Evolutionary conservation across 2,797 vertebrate genomes (phyloP).

Genomic region (Siniperca scherzeri): DNA sequence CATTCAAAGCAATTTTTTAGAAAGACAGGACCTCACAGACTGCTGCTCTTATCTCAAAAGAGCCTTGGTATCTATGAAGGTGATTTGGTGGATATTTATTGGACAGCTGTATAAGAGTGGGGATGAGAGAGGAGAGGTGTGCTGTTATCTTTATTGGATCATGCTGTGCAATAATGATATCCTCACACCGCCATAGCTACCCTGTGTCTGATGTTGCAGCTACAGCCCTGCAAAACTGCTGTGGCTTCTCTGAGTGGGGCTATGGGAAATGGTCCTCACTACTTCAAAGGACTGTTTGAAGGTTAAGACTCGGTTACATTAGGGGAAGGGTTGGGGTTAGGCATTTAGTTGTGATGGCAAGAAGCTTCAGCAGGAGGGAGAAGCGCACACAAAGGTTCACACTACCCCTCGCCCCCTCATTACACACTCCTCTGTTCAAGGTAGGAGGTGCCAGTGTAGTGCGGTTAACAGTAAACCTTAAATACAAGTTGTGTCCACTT

Average conservation of each 20-base stretch:
- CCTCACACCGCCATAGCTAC: constrained; percentile 22
- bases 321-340: background rate
- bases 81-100: constrained; percentile 74
- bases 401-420: background rate
- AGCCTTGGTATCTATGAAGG: constrained; percentile 32
- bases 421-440: background rate
- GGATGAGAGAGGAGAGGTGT: constrained; percentile 33
- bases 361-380: background rate
- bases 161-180: constrained; percentile 70
- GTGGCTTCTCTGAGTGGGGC: background rate
- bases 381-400: background rate
- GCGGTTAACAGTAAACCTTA: background rate
- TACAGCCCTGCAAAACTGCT: background rate
- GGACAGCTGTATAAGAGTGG: constrained; percentile 54
- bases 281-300: background rate
- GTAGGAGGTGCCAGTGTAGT: background rate
- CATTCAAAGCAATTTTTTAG: constrained; percentile 10
- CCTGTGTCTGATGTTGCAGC: constrained; percentile 27
- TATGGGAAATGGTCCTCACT: background rate
- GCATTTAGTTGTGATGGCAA: background rate
- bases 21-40: constrained; percentile 22
- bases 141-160: constrained; percentile 78
- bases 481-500: background rate
- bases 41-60: constrained; percentile 46
- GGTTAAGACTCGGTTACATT: background rate